Evolutionary conservation across 2,888 invertebrate species (phyloP), one percentile per base, ranked within the genome.

Genomic region (Nysson spinosus): DNA sequence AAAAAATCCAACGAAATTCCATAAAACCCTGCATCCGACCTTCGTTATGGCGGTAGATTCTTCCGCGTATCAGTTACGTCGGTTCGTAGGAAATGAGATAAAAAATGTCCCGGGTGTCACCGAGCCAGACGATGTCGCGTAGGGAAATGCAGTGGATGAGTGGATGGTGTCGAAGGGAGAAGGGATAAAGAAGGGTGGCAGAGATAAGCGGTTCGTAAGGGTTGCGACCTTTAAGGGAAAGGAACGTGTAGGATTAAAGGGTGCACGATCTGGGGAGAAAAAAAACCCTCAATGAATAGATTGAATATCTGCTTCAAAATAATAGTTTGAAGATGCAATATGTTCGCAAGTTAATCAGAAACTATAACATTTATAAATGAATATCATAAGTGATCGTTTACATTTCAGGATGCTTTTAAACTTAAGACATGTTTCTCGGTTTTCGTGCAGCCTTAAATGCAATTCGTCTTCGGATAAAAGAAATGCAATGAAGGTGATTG

Each of bases 181-280:
- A 37, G 55, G 46, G 56, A 64, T 65, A 69, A 73, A 57, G 56
- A 57, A 58, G 70, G 67, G 49, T 61, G 67, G 52, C 55, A 28
- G 51, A 67, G 73, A 73, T 73, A 73, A 73, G 73, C n/a, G 57
- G 61, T 16, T 57, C 60, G 58, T 60, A 61, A 56, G 56, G 69
- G 66, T 72, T 72, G 56, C 52, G 65, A 65, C 52, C 56, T 69
- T n/a, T 56, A 55, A 47, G 57, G 43, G 65, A 55, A 58, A 34
- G 50, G 60, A 32, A 57, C 47, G 62, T 50, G 55, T 35, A 44
- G 64, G 65, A 72, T 72, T 72, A 72, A 72, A 66, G 56, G 69
- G 43, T 17, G 56, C 43, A 52, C 51, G 50, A 57, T 56, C 56
- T 35, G 26, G 24, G 12, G 6, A 26, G 20, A 19, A 46, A 49